Conservation (phyloP, 2,113 vertebrate genomes). For the Burhinus bistriatus region DNA sequence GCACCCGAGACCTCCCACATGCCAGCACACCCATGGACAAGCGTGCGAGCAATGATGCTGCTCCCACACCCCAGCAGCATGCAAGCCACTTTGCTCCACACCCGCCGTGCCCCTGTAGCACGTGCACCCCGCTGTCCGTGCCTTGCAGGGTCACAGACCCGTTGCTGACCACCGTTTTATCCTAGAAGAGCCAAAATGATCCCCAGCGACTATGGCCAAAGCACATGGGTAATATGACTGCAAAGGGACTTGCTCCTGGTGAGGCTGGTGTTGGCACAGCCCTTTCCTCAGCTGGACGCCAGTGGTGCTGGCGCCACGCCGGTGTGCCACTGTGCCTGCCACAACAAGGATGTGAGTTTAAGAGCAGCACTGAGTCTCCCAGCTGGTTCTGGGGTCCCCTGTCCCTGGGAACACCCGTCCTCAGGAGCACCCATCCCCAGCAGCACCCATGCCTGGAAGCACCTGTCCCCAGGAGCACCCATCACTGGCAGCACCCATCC, state of each 20-base stretch:
- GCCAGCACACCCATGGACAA: background rate
- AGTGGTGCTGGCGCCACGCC: rapidly evolving
- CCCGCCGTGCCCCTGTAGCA: rapidly evolving
- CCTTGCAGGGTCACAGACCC: rapidly evolving
- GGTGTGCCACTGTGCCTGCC: background rate
- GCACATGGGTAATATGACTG: rapidly evolving
- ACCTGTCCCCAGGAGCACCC: background rate
- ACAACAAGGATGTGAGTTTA: rapidly evolving
- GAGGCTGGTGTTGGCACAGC: background rate
- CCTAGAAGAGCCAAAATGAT: background rate
- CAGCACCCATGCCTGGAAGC: background rate
- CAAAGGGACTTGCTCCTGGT: background rate
- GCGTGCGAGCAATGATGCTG: background rate
- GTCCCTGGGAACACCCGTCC: background rate
- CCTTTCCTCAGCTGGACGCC: background rate
- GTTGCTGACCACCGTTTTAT: rapidly evolving
- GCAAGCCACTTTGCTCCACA: background rate
- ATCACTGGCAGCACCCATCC: background rate
- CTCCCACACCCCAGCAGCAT: rapidly evolving
- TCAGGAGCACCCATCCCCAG: background rate
- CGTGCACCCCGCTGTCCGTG: background rate
- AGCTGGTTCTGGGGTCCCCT: background rate
- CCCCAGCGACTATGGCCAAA: background rate
- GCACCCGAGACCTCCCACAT: background rate
- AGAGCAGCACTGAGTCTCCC: background rate